A percentile compares a stretch with the other conserved stretches of the same genome.
These are phyloP conservation scores for Anaspis maculata DNA, from an alignment of 2,888 invertebrate genomes.

Conservation along the genomic window DNA sequence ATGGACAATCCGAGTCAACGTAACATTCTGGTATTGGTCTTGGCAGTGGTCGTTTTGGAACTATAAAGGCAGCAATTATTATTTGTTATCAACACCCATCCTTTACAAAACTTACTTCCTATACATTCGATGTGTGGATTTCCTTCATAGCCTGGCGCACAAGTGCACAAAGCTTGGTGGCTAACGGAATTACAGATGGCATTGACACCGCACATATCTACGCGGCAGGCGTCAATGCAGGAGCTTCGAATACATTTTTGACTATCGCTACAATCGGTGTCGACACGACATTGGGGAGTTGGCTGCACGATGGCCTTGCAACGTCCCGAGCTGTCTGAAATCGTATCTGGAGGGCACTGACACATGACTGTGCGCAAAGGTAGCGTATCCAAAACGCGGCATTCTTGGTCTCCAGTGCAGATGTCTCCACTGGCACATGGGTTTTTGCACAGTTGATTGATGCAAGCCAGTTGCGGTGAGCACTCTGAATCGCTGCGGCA, in stretches of 20 bases:
- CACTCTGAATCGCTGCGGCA: slow-evolving; percentile 74
- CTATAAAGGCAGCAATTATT: slow-evolving; percentile 32
- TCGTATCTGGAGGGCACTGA: slow-evolving; percentile 74
- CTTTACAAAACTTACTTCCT: slow-evolving; percentile 28
- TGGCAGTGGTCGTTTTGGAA: slow-evolving; percentile 40
- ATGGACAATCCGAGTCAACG: slow-evolving; percentile 66
- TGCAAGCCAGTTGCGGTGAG: slow-evolving; percentile 64
- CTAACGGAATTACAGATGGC: slow-evolving; percentile 69
- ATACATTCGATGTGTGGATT: slow-evolving; percentile 73
- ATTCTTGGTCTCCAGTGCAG: slow-evolving; percentile 70
- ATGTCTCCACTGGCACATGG: slow-evolving; percentile 65
- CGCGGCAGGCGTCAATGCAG: slow-evolving; percentile 71
- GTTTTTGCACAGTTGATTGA: slow-evolving; percentile 66
- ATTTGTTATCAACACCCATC: neutral
- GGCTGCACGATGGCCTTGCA: slow-evolving; percentile 49
- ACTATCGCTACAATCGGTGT: slow-evolving; percentile 65
- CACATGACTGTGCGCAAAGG: slow-evolving; percentile 81
- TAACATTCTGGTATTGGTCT: slow-evolving; percentile 60
- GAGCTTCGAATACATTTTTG: slow-evolving; percentile 65
- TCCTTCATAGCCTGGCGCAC: slow-evolving; percentile 69
- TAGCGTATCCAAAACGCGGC: slow-evolving; percentile 67
- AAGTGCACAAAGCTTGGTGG: slow-evolving; percentile 71
- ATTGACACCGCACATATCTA: slow-evolving; percentile 73
- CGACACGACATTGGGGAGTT: slow-evolving; percentile 55
- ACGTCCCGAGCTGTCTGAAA: slow-evolving; percentile 62